Base-by-base conservation (phyloP, 2,113 vertebrate species). In the Montifringilla adamsi region DNA sequence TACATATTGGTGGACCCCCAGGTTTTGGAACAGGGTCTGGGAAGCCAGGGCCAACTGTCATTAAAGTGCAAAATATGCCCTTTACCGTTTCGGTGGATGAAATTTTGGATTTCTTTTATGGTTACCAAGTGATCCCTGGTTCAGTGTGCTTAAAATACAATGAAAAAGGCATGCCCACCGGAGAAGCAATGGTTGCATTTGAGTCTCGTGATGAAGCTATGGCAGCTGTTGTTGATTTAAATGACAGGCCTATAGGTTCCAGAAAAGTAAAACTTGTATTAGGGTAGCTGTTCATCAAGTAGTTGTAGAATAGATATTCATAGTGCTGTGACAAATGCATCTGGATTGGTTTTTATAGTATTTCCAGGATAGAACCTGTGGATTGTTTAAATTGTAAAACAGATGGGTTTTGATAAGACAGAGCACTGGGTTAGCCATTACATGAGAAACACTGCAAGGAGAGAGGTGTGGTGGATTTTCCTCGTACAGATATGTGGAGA, bases 91-190 rank as follows among this genome's bases (percentile, higher is more conserved):
- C 99, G 6, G 98, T 99, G 80, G 99, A 99, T 96, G 99, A 99
- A 97, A 99, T 99, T 93, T 97, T 99, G 97, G 99, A 99, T 99
- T 99, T 99, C 96, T 99, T 99, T 96, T 99, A 99, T 77, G 99
- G 99, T 55, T 99, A 99, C 96, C 99, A 99, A 96, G 99, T 99
- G 89, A 98, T 99, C 86, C 99, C 98, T 75, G 99, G 99, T 75
- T 99, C 99, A 31, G 99, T 99, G 43, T 99, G 99, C 95, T 98
- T 99, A 95, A 99, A 99, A 93, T 99, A 98, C 94, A 99, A 98
- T 91, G 99, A 99, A n/a, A 99, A 99, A 97, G 99, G 99, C 85
- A 98, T 99, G 97, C 99, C 99, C 84, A 99, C 99, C 69, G 99
- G 99, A 26, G 99, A 99, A 98, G 99, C 99, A 80, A 99, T 99